A percentile compares a stretch with the other conserved stretches of the same genome.
Conservation (phyloP, 2,113 vertebrate genomes). For the Equus quagga region DNA sequence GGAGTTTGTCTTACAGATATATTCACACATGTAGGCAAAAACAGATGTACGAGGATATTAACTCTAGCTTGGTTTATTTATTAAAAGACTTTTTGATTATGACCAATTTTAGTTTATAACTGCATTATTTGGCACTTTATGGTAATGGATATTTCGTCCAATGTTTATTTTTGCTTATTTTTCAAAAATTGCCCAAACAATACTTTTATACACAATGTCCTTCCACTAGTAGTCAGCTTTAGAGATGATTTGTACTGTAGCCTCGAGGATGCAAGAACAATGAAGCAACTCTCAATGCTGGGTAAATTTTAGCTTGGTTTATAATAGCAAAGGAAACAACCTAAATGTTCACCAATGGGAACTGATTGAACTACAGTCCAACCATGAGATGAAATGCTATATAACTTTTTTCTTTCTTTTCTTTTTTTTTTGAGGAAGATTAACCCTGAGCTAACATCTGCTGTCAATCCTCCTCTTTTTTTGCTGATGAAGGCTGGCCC, state of each 20-base stretch:
- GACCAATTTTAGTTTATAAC: constrained; percentile 86
- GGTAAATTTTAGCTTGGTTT: neutral
- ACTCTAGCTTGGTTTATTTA: neutral
- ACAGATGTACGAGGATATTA: neutral
- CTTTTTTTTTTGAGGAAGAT: too few species aligned
- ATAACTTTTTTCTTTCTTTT: too few species aligned
- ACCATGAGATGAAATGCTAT: neutral
- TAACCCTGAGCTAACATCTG: too few species aligned
- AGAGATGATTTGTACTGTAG: constrained; percentile 75
- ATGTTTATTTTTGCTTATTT: constrained; percentile 79
- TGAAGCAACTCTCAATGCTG: constrained; percentile 20
- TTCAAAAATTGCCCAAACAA: constrained; percentile 54
- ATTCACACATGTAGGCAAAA: neutral
- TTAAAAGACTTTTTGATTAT: constrained; percentile 7
- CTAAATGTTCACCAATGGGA: neutral
- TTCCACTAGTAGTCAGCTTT: constrained; percentile 79
- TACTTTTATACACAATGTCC: constrained; percentile 67
- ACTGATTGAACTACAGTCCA: neutral
- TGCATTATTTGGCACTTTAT: constrained; percentile 85
- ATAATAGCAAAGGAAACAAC: neutral
- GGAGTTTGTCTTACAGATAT: neutral
- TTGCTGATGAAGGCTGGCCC: too few species aligned
- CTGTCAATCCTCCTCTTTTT: too few species aligned
- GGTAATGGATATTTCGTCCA: constrained; percentile 78
- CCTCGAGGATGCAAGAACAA: constrained; percentile 68